Evolutionary conservation across 2,888 invertebrate genomes (phyloP).

Genomic region (Nymphalis c-album): DNA sequence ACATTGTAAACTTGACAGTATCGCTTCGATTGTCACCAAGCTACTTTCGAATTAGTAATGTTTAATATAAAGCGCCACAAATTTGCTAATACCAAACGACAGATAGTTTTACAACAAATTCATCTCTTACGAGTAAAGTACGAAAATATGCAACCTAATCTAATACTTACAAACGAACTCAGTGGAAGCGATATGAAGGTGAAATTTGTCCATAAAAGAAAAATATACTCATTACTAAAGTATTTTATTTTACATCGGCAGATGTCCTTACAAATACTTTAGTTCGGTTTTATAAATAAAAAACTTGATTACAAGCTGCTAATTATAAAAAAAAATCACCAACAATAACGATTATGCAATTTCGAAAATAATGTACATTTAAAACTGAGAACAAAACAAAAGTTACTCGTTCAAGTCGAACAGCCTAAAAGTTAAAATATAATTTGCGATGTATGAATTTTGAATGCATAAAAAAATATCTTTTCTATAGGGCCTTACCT

Average conservation of each 20-base stretch:
- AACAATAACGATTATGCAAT: conserved; percentile 78
- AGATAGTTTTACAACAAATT: neutral
- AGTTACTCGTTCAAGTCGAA: conserved; percentile 46
- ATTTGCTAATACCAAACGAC: neutral
- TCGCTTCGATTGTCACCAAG: conserved; percentile 5
- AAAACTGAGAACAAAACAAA: conserved; percentile 40
- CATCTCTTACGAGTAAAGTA: neutral
- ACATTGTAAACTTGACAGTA: conserved; percentile 8
- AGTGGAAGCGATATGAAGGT: neutral
- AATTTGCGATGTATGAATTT: conserved; percentile 68
- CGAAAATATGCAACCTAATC: neutral
- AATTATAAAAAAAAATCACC: conserved; percentile 70
- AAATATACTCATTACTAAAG: conserved; percentile 66
- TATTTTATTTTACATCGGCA: conserved; percentile 75
- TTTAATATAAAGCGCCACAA: neutral
- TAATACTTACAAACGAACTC: neutral
- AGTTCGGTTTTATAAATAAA: conserved; percentile 57
- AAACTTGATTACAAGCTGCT: conserved; percentile 77
- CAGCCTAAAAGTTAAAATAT: conserved; percentile 54
- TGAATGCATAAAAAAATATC: conserved; percentile 81
- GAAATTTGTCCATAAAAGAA: conserved; percentile 50
- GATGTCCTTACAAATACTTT: conserved; percentile 73
- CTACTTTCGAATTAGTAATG: neutral
- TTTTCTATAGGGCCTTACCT: conserved; percentile 80
- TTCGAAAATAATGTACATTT: conserved; percentile 63